Evolutionary conservation across 2,888 invertebrate species (phyloP), one percentile per base, ranked within the genome.

Genomic region (Orthosia gothica): DNA sequence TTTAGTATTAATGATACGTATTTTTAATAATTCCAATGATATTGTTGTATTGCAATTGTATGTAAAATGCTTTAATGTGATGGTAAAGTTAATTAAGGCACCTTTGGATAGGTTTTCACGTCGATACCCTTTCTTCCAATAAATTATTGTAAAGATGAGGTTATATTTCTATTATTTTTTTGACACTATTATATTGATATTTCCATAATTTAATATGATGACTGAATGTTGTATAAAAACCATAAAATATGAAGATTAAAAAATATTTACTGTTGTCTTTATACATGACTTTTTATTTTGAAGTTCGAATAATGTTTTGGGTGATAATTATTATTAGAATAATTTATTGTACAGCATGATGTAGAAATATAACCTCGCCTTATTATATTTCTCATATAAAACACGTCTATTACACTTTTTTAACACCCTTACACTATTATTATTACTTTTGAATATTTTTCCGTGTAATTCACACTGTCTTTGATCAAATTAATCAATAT

Each of bases 41-140:
- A 85, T 87, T 87, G 85, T 87, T 86, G 83, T 81, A 85, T 83
- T 87, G 83, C 85, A 85, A 86, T 81, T 87, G 65, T 84, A 83
- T 82, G 86, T 83, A 84, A 84, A 85, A 87, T 87, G 90, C 89
- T 90, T 90, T 81, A 86, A 88, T 89, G 90, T 91, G 89, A 89
- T 90, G 81, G 78, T 84, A 79, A 82, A 73, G 47, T 80, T 80
- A 75, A 82, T 75, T 87, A 86, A 84, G 82, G 81, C 84, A 87
- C 83, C 71, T 83, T 81, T 58, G 62, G 55, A 85, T 79, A 85
- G 61, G 75, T 81, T 74, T 52, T 83, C 87, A 85, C 81, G 55
- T 85, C 70, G 69, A 70, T 74, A 67, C 76, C 74, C 74, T 77
- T 83, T 79, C 76, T 85, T 85, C 83, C 79, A 74, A 64, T 67